Base-by-base conservation (phyloP, 2,888 invertebrate species). In the Pachymerium ferrugineum region DNA sequence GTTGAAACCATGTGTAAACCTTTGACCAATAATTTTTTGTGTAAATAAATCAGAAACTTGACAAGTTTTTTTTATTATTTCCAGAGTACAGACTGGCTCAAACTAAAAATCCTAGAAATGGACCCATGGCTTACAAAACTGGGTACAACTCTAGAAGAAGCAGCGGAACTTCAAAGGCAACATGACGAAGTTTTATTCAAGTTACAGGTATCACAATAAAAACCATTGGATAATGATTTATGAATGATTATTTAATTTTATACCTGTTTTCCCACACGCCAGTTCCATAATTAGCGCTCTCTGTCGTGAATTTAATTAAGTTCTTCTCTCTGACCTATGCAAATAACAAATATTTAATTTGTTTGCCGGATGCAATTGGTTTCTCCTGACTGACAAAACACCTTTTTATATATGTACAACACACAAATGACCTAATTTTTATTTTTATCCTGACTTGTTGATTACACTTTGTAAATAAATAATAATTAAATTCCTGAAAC, bases 141-240 rank as follows among this genome's bases (percentile, higher is more conserved):
- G 76, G 94, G 94, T 78, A 85, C 87, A 76, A 89, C 87, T 77
- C 85, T 91, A 75, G 87, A 89, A 78, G 92, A 93, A 83, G 92
- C 94, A 28, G 84, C 88, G 76, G 87, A 88, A 79, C 85, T 93
- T 78, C 89, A 90, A 80, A 86, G 86, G 78, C 89, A 91, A 77
- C 94, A 94, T 84, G 89, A 91, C 83, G 91, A 92, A 83, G 89
- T 94, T 77, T 87, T 94, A 74, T 85, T 87, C 77, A 91, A 93
- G 84, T 85, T 95, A 80, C 90, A 91, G 87, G 93, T 93, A 83
- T 16, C 38, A 33, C n/a, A 70, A 70, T 1, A 70, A 35, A 70
- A 12, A 70, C 12, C 10, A 35, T 3, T 35, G 12, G 6, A 6
- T 31, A 16, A 10, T 16, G 14, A 25, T 35, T 14, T 31, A 70